Evolutionary conservation across 1,140 invertebrate genomes (phyloP).

Genomic region (Drosophila dunni): DNA sequence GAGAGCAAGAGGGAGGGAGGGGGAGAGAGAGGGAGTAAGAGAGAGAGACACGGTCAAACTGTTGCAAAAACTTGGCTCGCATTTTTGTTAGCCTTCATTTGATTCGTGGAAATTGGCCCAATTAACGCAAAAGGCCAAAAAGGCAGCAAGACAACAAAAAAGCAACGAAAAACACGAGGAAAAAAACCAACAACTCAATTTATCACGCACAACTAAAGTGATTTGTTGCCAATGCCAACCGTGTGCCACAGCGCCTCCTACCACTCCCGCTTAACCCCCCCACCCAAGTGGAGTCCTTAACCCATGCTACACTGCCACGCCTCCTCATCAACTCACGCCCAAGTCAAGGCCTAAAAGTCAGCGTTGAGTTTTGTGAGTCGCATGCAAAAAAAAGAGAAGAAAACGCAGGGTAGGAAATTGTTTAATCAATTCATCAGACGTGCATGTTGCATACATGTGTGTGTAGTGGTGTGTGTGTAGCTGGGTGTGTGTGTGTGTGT

Average conservation of each 20-base stretch:
- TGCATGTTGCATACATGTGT: conserved; percentile 53
- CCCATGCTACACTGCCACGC: too few species aligned
- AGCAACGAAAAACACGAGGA: background rate
- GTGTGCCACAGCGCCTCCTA: conserved; percentile 11
- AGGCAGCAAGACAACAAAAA: background rate
- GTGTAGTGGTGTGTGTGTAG: conserved; percentile 9
- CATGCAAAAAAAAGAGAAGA: conserved; percentile 37
- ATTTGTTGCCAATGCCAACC: conserved; percentile 82
- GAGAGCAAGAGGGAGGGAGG: background rate
- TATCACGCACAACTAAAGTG: conserved; percentile 83
- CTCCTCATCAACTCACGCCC: background rate
- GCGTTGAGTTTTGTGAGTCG: conserved; percentile 24
- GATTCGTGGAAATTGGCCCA: conserved; percentile 78
- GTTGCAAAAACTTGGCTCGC: conserved; percentile 13
- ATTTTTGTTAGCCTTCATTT: conserved; percentile 47
- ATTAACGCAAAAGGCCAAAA: conserved; percentile 73
- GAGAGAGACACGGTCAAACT: conserved; percentile 26
- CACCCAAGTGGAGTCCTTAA: too few species aligned
- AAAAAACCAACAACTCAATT: conserved; percentile 74
- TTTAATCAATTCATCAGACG: conserved; percentile 81
- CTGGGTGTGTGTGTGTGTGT: conserved; percentile 51
- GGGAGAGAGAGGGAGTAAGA: background rate
- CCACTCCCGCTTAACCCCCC: background rate
- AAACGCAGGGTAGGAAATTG: conserved; percentile 75
- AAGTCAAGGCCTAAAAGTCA: conserved; percentile 39